A percentile compares a stretch with the other conserved stretches of the same genome.
These are phyloP conservation scores for Pelecanus crispus DNA, from an alignment of 2,113 vertebrate species.

Conservation along the genomic window DNA sequence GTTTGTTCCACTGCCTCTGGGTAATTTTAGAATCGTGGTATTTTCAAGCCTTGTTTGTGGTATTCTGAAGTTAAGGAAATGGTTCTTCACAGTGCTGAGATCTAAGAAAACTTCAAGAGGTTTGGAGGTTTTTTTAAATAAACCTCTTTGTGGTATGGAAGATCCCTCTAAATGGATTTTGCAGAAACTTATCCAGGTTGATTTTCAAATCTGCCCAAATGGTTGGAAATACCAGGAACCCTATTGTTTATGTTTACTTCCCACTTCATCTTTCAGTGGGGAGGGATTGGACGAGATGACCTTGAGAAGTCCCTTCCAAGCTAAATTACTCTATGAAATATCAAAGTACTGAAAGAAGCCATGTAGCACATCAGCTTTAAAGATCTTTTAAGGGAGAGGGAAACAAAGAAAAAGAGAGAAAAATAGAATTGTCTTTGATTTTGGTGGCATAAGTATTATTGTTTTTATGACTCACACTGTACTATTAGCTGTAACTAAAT, in stretches of 20 bases:
- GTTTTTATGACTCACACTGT: background rate
- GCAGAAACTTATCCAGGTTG: background rate
- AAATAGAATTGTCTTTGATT: background rate
- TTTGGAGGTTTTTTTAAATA: background rate
- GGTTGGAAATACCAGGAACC: background rate
- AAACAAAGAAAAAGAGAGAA: background rate
- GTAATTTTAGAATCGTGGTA: background rate
- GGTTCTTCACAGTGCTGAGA: background rate
- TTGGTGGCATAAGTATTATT: background rate
- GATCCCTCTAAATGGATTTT: background rate
- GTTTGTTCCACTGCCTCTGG: background rate
- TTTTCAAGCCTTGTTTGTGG: background rate
- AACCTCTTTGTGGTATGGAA: background rate
- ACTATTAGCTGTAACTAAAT: background rate
- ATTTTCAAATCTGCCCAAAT: background rate
- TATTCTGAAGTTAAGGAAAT: background rate
- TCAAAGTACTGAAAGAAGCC: background rate
- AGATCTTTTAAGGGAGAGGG: background rate
- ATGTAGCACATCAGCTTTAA: background rate
- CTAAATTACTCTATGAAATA: background rate
- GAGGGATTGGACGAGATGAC: background rate
- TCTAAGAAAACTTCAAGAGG: background rate
- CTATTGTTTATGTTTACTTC: background rate
- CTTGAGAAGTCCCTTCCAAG: background rate
- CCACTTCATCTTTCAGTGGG: background rate